These are phyloP conservation scores for Leptocoma aspasia DNA, from an alignment of 2,113 vertebrate species.

Conservation along the genomic window DNA sequence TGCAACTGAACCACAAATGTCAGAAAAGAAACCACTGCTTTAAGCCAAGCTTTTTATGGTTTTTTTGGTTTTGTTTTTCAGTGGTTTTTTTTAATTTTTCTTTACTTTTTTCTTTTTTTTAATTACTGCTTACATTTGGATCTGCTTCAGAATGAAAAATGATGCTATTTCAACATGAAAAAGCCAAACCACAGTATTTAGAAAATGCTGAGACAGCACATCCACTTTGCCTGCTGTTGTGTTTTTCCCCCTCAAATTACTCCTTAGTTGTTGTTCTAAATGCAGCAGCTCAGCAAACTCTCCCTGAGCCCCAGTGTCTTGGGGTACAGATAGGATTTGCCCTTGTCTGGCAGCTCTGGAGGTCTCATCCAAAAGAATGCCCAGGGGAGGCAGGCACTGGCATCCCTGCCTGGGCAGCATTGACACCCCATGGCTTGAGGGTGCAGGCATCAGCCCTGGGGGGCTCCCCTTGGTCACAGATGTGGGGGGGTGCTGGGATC, in stretches of 20 bases:
- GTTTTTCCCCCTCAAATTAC: neutral
- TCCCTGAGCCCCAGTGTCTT: neutral
- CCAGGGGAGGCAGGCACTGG: neutral
- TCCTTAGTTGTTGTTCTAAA: neutral
- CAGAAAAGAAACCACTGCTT: neutral
- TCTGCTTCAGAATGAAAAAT: neutral
- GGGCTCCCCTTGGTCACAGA: neutral
- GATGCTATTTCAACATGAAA: neutral
- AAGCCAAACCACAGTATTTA: neutral
- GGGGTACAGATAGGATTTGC: neutral
- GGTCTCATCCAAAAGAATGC: neutral
- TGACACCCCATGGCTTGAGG: neutral
- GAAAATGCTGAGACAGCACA: neutral
- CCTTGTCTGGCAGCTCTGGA: neutral
- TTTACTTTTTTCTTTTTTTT: too few relatives aligned
- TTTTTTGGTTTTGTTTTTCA: neutral
- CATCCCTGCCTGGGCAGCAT: neutral
- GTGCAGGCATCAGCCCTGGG: accelerated
- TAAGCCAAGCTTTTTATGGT: neutral
- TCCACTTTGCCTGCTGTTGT: neutral
- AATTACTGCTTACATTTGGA: constrained; percentile 12
- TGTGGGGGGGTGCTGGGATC: accelerated
- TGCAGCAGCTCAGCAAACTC: neutral
- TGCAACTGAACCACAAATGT: neutral
- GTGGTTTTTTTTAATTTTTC: too few relatives aligned